These are phyloP conservation scores for Chymomyza caudatula DNA, from an alignment of 2,888 invertebrate species.

Conservation along the genomic window DNA sequence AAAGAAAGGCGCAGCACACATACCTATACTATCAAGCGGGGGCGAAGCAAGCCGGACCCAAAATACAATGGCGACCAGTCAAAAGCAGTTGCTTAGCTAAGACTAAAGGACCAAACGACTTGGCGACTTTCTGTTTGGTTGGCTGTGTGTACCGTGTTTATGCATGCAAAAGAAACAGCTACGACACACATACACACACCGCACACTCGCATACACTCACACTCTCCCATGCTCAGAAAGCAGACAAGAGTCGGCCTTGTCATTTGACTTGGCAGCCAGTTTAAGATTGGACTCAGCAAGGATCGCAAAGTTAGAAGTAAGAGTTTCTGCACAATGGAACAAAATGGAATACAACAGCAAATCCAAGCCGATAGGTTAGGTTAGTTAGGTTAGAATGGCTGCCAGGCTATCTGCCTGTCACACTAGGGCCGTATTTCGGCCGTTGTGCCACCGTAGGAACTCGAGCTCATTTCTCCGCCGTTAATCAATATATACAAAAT, in stretches of 20 bases:
- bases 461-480: too few species aligned
- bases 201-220: too few species aligned
- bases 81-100: constrained; percentile 55
- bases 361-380: too few species aligned
- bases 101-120: constrained; percentile 34
- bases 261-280: neutral
- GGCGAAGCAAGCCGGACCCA: neutral
- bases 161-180: constrained; percentile 24
- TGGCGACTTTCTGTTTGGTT: constrained; percentile 14
- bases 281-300: neutral
- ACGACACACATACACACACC: neutral
- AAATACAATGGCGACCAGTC: constrained; percentile 36
- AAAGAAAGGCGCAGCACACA: constrained; percentile 42
- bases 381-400: too few species aligned
- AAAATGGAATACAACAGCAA: too few species aligned
- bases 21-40: constrained; percentile 1
- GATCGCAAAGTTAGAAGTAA: neutral
- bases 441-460: too few species aligned
- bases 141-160: constrained; percentile 35
- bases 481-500: too few species aligned
- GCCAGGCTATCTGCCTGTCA: too few species aligned
- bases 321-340: neutral
- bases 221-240: neutral
- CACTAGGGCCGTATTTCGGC: too few species aligned
- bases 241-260: neutral